Conservation (phyloP, 2,888 invertebrate species). For the Synanthedon vespiformis region DNA sequence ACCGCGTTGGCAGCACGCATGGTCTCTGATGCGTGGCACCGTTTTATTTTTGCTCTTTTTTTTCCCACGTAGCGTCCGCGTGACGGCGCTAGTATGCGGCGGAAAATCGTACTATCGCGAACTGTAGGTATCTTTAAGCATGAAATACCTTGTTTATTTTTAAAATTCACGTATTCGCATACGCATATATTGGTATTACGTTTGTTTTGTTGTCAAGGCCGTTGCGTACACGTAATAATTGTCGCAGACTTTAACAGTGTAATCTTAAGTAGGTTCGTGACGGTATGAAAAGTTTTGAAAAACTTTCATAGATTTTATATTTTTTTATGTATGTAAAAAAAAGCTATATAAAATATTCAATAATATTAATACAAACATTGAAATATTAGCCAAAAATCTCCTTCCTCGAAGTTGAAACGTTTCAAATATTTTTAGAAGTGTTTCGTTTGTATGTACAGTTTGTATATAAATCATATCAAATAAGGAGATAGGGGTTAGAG, state of each 20-base stretch:
- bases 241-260: too few species aligned
- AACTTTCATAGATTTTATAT: neutral
- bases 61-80: constrained; percentile 13
- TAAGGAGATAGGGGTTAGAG: too few species aligned
- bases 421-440: too few species aligned
- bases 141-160: neutral
- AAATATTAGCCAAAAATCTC: too few species aligned
- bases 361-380: too few species aligned
- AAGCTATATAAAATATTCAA: too few species aligned
- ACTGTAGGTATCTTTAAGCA: neutral
- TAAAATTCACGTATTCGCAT: neutral
- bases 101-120: constrained; percentile 15
- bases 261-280: neutral
- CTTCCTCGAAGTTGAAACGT: too few species aligned
- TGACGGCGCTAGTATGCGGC: constrained; percentile 14
- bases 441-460: too few species aligned
- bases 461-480: too few species aligned
- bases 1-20: constrained; percentile 17
- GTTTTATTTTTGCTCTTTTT: constrained; percentile 22
- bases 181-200: neutral
- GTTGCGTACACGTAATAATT: neutral
- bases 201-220: neutral
- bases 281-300: constrained; percentile 1
- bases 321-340: too few species aligned
- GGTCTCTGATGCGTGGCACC: constrained; percentile 25